These are phyloP conservation scores for Megalopta genalis DNA, from an alignment of 1,140 invertebrate genomes.

Conservation along the genomic window DNA sequence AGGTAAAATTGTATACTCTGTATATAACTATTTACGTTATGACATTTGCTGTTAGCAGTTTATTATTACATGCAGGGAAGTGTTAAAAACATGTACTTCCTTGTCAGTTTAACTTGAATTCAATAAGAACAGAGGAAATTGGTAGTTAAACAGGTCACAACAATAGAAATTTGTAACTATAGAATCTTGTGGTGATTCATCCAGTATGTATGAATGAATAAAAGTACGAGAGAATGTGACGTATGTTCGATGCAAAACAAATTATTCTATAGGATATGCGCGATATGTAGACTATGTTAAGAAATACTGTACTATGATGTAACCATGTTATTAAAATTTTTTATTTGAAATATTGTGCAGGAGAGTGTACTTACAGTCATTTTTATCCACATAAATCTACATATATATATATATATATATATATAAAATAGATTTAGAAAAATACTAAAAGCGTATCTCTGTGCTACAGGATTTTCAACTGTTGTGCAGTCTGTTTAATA, in stretches of 20 bases:
- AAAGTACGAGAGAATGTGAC: slow-evolving; percentile 37
- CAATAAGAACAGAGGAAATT: slow-evolving; percentile 19
- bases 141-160: not conserved
- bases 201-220: slow-evolving; percentile 38
- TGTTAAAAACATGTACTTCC: not conserved
- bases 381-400: slow-evolving; percentile 54
- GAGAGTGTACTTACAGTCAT: slow-evolving; percentile 28
- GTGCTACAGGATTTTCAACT: too few species aligned
- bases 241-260: slow-evolving; percentile 42
- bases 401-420: too few species aligned
- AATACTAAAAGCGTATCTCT: too few species aligned
- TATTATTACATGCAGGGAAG: not conserved
- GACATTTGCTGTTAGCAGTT: not conserved
- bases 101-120: slow-evolving; percentile 1
- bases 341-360: slow-evolving; percentile 34
- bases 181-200: slow-evolving; percentile 28
- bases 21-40: slow-evolving; percentile 36
- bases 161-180: slow-evolving; percentile 25
- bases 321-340: slow-evolving; percentile 50
- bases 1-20: slow-evolving; percentile 45
- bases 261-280: slow-evolving; percentile 43
- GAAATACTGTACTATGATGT: slow-evolving; percentile 32
- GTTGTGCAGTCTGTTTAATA: too few species aligned
- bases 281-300: slow-evolving; percentile 49
- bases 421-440: not conserved